A percentile compares a stretch with the other conserved stretches of the same genome.
These are phyloP conservation scores for Myopa tessellatipennis DNA, from an alignment of 2,888 invertebrate genomes.

Conservation along the genomic window DNA sequence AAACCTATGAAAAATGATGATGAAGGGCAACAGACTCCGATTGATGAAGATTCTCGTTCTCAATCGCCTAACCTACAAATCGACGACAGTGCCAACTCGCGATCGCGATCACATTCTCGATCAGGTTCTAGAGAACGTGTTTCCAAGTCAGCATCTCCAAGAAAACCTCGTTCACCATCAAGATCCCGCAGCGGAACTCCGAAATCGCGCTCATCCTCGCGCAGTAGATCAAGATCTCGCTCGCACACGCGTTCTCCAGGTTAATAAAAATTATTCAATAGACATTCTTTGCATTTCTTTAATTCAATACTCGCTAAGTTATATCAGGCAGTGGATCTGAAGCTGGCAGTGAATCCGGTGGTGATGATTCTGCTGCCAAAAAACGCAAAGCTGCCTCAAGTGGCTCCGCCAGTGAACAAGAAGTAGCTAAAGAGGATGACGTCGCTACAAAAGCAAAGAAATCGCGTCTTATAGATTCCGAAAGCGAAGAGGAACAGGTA, in stretches of 20 bases:
- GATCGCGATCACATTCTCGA: constrained; percentile 60
- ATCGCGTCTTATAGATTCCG: constrained; percentile 74
- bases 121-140: constrained; percentile 56
- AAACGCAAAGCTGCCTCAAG: constrained; percentile 69
- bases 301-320: too few species aligned
- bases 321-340: constrained; percentile 61
- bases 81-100: constrained; percentile 67
- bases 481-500: constrained; percentile 73
- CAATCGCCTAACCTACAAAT: constrained; percentile 71
- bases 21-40: constrained; percentile 2
- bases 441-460: constrained; percentile 69
- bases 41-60: constrained; percentile 69
- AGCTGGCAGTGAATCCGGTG: constrained; percentile 63
- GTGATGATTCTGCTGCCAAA: constrained; percentile 57
- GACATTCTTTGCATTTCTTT: too few species aligned
- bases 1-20: constrained; percentile 15
- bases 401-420: constrained; percentile 69
- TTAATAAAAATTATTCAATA: too few species aligned
- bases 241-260: constrained; percentile 52
- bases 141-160: constrained; percentile 53
- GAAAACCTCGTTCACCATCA: constrained; percentile 37
- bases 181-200: constrained; percentile 54
- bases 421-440: constrained; percentile 54
- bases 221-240: constrained; percentile 47
- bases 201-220: constrained; percentile 42